Evolutionary conservation across 2,797 vertebrate genomes (phyloP).

Genomic region (Brotula barbata): DNA sequence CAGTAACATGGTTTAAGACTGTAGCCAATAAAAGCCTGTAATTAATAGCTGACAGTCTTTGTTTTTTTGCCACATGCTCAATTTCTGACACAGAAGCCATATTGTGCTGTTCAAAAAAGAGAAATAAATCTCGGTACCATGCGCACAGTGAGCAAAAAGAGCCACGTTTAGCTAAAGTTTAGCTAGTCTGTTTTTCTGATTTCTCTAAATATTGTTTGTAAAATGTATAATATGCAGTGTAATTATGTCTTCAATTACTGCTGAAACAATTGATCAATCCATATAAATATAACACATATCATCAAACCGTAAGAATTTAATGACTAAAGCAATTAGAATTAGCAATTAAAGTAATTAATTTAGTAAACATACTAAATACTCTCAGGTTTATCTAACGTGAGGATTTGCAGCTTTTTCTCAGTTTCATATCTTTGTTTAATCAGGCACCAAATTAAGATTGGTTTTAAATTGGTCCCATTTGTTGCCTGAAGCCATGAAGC

Average conservation of each 20-base stretch:
- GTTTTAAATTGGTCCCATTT: slow-evolving; percentile 5
- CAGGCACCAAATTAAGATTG: not conserved
- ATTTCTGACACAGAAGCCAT: slow-evolving; percentile 29
- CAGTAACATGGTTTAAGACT: slow-evolving; percentile 45
- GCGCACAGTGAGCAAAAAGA: not conserved
- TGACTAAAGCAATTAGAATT: no score
- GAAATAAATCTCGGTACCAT: not conserved
- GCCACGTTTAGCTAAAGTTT: not conserved
- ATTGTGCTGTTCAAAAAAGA: slow-evolving; percentile 7
- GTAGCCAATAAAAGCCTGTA: slow-evolving; percentile 49
- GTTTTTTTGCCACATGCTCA: slow-evolving; percentile 39
- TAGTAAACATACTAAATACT: no score
- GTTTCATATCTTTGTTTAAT: slow-evolving; percentile 3
- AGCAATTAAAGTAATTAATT: no score
- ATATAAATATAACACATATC: no score
- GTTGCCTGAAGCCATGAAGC: not conserved
- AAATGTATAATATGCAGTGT: no score
- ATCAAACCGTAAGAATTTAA: no score
- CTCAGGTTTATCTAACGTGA: no score
- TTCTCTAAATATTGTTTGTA: no score
- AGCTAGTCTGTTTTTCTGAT: no score
- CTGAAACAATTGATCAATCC: no score
- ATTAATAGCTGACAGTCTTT: slow-evolving; percentile 51
- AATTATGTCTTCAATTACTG: no score
- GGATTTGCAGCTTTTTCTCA: not conserved